Evolutionary conservation across 2,113 vertebrate species (phyloP), one percentile per base, ranked within the genome.

Genomic region (Rhinoderma darwinii): DNA sequence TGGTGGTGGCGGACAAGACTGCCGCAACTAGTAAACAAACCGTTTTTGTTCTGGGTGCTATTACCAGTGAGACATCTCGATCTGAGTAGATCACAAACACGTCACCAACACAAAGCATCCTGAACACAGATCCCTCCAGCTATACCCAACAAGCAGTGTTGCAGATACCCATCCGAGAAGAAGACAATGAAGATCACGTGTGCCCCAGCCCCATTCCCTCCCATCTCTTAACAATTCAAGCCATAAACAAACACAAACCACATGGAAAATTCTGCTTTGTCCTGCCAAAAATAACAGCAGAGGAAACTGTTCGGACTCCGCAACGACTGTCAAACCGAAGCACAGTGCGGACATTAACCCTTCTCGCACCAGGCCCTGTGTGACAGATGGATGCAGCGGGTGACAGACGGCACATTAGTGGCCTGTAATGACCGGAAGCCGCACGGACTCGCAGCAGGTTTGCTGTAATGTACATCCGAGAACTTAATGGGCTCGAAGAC

Each of bases 401-500:
- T 30, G 41, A 79, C 84, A 30, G 56, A 35, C 54, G 44, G 15
- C 25, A 17, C 47, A 73, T 61, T 72, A 86, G 30, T 18, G 18
- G 50, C 20, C 73, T 35, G 15, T 18, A 50, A 76, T 76, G 37
- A 10, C 3, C n/a, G 27, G 51, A 63, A 63, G 32, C 22, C 39
- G 39, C 37, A 39, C 66, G 37, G 74, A 47, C 47, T 43, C 20
- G 17, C 25, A 50, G 68, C 5, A 82, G 39, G 18, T 44, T 15
- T 44, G 25, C 63, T 1, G 59, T 66, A 77, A 75, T 66, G 2
- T 35, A n/a, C 61, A 70, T 20, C 35, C 6, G 43, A 9, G 50
- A 86, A 81, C n/a, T 81, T 86, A 81, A 86, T 86, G 84, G 76
- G 43, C 51, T 25, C 5, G 17, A n/a, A 74, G 68, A 74, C 6